Evolutionary conservation across 2,113 vertebrate genomes (phyloP).

Genomic region (Trematocara nigrifrons): DNA sequence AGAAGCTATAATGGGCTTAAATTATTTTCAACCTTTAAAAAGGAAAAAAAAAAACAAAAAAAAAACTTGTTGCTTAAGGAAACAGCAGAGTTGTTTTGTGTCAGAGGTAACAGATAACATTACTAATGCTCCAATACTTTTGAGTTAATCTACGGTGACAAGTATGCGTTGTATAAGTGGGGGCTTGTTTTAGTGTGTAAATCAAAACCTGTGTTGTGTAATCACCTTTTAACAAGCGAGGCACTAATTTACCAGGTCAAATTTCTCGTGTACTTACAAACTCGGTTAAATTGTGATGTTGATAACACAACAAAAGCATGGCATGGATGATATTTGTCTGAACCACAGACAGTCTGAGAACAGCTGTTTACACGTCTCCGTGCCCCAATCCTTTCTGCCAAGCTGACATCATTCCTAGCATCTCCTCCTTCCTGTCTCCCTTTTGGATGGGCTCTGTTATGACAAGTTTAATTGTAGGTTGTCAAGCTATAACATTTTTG

Average conservation of each 20-base stretch:
- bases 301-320: conserved; percentile 49
- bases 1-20: neutral
- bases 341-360: conserved; percentile 44
- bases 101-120: neutral
- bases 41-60: neutral
- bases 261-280: conserved; percentile 1
- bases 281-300: conserved; percentile 6
- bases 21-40: neutral
- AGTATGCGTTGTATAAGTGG: neutral
- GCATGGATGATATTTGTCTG: conserved; percentile 11
- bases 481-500: conserved; percentile 76
- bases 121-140: neutral
- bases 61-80: neutral
- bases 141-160: conserved; percentile 9
- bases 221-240: neutral
- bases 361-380: conserved; percentile 71
- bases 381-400: conserved; percentile 19
- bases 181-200: conserved; percentile 34
- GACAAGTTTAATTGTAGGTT: conserved; percentile 80
- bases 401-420: conserved; percentile 70
- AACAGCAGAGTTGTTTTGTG: neutral
- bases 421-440: conserved; percentile 70
- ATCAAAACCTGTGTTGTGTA: neutral
- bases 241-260: conserved; percentile 33
- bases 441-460: conserved; percentile 75